Percentiles rank a stretch among this genome's conserved stretches.
Conservation (phyloP, 2,113 vertebrate species). For the Cyprinus carpio region DNA sequence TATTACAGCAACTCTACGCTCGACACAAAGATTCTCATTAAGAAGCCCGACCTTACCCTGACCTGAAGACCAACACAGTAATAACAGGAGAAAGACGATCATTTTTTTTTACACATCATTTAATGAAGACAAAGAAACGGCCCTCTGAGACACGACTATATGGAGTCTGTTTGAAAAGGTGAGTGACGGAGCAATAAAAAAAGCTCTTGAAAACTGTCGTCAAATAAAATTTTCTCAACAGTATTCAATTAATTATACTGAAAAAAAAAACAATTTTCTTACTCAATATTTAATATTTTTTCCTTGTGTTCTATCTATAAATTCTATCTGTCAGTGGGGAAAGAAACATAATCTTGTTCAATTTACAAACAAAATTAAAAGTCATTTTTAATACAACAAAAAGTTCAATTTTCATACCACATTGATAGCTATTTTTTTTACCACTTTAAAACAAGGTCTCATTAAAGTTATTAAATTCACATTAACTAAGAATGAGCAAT, state of each 20-base stretch:
- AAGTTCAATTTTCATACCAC: background rate
- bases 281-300: background rate
- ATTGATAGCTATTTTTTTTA: background rate
- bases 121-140: background rate
- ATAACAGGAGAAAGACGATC: background rate
- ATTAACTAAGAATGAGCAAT: too few species aligned
- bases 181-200: background rate
- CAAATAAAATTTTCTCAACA: background rate
- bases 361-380: too few species aligned
- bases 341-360: background rate
- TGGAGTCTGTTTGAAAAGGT: background rate
- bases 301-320: background rate
- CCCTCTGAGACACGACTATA: slow-evolving; percentile 19
- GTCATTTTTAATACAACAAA: too few species aligned
- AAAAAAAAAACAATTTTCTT: background rate
- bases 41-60: slow-evolving; percentile 12
- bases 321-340: background rate
- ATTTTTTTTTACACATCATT: slow-evolving; percentile 5
- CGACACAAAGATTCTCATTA: slow-evolving; percentile 15
- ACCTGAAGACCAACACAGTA: slow-evolving; percentile 10
- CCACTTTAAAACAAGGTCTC: too few species aligned
- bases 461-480: too few species aligned
- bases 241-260: background rate
- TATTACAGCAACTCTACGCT: background rate
- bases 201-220: background rate